Evolutionary conservation across 2,888 invertebrate species (phyloP), one percentile per base, ranked within the genome.

Genomic region (Rhingia rostrata): DNA sequence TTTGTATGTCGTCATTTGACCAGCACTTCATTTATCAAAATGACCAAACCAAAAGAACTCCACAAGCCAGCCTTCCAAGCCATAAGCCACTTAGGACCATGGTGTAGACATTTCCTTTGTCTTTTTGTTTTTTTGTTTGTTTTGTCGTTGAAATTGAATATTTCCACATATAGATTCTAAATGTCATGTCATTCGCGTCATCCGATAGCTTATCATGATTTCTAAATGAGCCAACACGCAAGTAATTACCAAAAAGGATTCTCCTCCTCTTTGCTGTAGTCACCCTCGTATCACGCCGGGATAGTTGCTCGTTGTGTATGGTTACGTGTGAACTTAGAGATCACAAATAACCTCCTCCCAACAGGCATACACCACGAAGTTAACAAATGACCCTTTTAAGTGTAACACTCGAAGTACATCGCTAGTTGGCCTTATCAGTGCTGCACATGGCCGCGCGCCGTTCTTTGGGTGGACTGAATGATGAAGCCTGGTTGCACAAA

Each of bases 301-400:
- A 63, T 78, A 39, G 22, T 4, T 22, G 22, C 22, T 22, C 22
- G 43, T 43, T 43, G 51, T 32, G 53, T 64, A 51, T 12, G 33
- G 33, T 22, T 53, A 70, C 49, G 72, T 64, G 66, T 63, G 67
- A 74, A 53, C 61, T 69, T 74, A 67, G 74, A 61, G 67, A 74
- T 74, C 67, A 61, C 49, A 61, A 22, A 66, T 41, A 66, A 45
- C 33, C 60, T 49, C 33, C 60, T 49, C n/a, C 39, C 60, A 47
- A 6, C 30, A 10, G 66, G 49, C 60, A 22, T 45, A 51, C 37
- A 39, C 47, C n/a, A 14, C 64, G 60, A 4, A 41, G 63, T 43
- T 80, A 79, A 84, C 79, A 84, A 84, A 84, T 84, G 79, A 84
- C 84, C 84, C 84, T 84, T 84, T 84, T 84, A 84, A 84, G 75